Conservation (phyloP, 2,797 vertebrate species). For the Hafferia zeledoni region DNA sequence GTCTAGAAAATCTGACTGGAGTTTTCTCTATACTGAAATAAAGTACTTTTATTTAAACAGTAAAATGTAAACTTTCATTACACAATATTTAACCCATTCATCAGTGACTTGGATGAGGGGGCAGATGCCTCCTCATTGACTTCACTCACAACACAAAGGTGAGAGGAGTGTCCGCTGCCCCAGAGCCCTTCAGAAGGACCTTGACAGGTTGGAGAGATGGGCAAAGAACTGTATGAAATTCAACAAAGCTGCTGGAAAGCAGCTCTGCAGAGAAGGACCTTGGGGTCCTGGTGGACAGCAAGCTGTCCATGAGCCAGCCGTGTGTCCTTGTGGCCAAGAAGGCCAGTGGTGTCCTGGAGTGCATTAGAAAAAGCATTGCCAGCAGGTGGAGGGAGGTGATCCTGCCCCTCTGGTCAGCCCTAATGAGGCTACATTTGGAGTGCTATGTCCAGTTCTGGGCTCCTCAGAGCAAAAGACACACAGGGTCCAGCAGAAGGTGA, state of each 20-base stretch:
- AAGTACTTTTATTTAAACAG: not conserved
- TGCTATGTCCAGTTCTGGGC: not conserved
- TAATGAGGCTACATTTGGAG: fast-evolving
- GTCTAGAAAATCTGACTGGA: not conserved
- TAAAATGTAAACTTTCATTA: not conserved
- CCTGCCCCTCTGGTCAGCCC: not conserved
- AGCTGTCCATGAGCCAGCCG: not conserved
- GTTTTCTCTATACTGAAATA: not conserved
- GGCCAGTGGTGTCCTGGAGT: too few relatives aligned
- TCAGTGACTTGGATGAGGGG: not conserved
- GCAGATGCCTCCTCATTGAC: not conserved
- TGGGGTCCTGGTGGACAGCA: not conserved
- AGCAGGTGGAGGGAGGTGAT: fast-evolving
- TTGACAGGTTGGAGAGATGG: fast-evolving
- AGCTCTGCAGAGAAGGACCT: not conserved
- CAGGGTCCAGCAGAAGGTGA: too few relatives aligned
- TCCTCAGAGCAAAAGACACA: not conserved
- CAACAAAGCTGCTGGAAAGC: not conserved
- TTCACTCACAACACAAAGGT: fast-evolving
- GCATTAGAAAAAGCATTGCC: too few relatives aligned
- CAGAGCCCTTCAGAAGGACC: too few relatives aligned
- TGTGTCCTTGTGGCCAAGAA: not conserved
- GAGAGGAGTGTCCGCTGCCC: fast-evolving
- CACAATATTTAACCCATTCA: not conserved
- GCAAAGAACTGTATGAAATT: not conserved